Base-by-base conservation (phyloP, 2,113 vertebrate species). In the Phalacrocorax aristotelis region DNA sequence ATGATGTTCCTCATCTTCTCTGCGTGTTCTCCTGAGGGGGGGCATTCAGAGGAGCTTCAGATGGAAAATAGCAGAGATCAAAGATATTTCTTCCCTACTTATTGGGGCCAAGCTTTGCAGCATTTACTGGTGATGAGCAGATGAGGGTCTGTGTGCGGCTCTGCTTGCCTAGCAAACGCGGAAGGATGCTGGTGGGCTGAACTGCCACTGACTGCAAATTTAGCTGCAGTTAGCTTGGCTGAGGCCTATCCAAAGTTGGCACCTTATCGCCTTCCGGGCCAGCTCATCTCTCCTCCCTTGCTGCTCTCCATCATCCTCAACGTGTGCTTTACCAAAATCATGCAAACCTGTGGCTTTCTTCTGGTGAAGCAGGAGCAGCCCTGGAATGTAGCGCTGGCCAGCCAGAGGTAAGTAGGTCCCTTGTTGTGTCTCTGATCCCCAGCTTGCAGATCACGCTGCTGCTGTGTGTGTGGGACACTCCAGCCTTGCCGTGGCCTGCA, bases 171-270 rank as follows among this genome's bases (percentile, higher is more conserved):
- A 57, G 52, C 19, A 32, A 15, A 18, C 0, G 3, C 23, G 36
- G 77, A 55, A 20, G 68, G 34, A 29, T n/a, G 25, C 49, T 52
- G 52, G 68, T 2, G 2, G 29, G 19, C 49, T n/a, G 60, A 26
- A 14, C 15, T n/a, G 66, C 17, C 7, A 11, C 4, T 1, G 25
- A 30, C 54, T 32, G 32, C 34, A 72, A 44, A 42, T 93, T 89
- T 96, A 51, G 94, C 93, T 88, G 61, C 87, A 98, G 98, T 98
- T 98, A 98, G 97, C 46, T 89, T 97, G 60, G 98, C 97, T 7
- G 96, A 98, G 10, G 98, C 98, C 9, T 96, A 97, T 64, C 98
- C 98, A 30, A 97, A 96, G n/a, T 75, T 98, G 97, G 97, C 97
- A 62, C 97, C 98, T 7, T 98, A 98, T 34, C 86, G 95, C 15